Evolutionary conservation across 2,113 vertebrate genomes (phyloP), one percentile per base, ranked within the genome.

Genomic region (Amphiprion percula): DNA sequence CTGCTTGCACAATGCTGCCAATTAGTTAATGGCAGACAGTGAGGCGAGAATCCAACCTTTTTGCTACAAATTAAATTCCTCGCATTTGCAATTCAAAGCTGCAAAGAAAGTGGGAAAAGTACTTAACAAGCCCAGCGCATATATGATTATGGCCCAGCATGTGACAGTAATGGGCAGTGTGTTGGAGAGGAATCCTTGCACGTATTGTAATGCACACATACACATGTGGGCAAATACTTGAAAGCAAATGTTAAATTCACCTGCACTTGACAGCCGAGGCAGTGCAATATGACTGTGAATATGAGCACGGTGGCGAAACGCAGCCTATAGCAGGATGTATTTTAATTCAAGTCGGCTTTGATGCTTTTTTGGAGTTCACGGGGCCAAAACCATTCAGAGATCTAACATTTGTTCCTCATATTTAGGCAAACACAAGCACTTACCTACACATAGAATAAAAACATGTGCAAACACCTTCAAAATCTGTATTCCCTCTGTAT

Each of bases 1-100:
- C 74, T 58, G 61, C 55, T 69, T 30, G 1, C 74, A 79, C 84
- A 88, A 70, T 83, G 78, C 76, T 68, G 79, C 87, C 89, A 93
- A 91, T 93, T 91, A 89, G 87, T 87, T 91, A 84, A 92, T 83
- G 78, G 77, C 4, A 37, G 77, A 89, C 69, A 74, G 67, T 10
- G 49, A 87, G 74, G 53, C 47, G 21, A 81, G 66, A 74, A 68
- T 69, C 24, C 58, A 69, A 68, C 62, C 60, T 60, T 55, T 84
- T 84, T 83, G 46, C 82, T 68, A 87, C 87, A 76, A 77, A 86
- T 54, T 79, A 83, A 80, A 74, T 80, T 85, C 68, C 10, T 47
- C 7, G 17, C 56, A 85, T 90, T 87, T 85, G 79, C 74, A 82
- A 75, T 85, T 87, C 47, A 63, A 53, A 74, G 54, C 68, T 17